Percentiles rank a stretch among this genome's conserved stretches.
These are phyloP conservation scores for Protosalanx chinensis DNA, from an alignment of 2,797 vertebrate species.

Conservation along the genomic window DNA sequence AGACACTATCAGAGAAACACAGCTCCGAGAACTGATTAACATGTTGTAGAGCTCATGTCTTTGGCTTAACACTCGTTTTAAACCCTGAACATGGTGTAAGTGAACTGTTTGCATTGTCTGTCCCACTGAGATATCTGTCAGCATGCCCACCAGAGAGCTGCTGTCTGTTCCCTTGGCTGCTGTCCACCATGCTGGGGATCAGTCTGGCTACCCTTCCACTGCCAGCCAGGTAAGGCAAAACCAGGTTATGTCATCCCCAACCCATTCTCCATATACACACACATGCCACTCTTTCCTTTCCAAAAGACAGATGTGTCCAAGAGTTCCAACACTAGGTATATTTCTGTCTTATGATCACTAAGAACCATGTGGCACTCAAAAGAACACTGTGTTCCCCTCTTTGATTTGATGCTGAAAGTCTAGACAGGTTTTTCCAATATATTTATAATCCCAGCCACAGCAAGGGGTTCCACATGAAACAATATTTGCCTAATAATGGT, in stretches of 20 bases:
- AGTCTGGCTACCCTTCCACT: slow-evolving; percentile 10
- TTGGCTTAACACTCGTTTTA: slow-evolving; percentile 3
- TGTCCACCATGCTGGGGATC: slow-evolving; percentile 1
- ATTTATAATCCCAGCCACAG: not conserved
- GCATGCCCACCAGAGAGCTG: slow-evolving; percentile 1
- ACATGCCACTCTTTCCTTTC: not conserved
- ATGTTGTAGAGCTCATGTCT: slow-evolving; percentile 6
- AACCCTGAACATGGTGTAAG: slow-evolving; percentile 11
- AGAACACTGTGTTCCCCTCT: not conserved
- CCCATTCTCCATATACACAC: not conserved
- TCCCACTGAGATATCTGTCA: slow-evolving; percentile 4
- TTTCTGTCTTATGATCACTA: not conserved
- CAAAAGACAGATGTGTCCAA: not conserved
- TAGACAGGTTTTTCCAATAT: not conserved
- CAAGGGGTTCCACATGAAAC: not conserved
- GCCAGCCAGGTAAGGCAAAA: slow-evolving; percentile 10
- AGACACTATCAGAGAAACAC: not conserved
- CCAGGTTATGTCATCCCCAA: not conserved
- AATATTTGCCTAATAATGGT: not conserved
- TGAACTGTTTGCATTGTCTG: slow-evolving; percentile 8
- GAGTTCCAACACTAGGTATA: not conserved
- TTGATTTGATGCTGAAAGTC: slow-evolving; percentile 1
- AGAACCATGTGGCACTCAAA: not conserved
- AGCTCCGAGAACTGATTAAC: not conserved
- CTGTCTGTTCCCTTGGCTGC: slow-evolving; percentile 1